A percentile compares a stretch with the other conserved stretches of the same genome.
Evolutionary conservation across 23 tunicate genomes (phyloP).

Genomic region (Ciona savignyi): DNA sequence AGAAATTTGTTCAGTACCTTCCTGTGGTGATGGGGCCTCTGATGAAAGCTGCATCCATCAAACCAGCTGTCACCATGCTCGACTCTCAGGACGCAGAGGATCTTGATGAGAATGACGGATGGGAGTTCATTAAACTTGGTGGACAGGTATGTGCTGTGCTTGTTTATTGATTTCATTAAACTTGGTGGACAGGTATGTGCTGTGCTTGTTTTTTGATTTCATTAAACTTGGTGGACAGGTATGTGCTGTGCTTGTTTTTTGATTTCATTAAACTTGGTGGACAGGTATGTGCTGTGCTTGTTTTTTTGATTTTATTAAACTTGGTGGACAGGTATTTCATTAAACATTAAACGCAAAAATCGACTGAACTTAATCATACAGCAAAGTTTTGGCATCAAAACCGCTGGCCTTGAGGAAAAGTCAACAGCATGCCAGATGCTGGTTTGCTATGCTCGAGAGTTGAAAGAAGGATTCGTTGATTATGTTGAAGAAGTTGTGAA

Average conservation of each 20-base stretch:
- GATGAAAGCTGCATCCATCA: conserved; percentile 96
- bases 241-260: too few relatives aligned
- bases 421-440: conserved; percentile 98
- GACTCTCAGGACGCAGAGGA: conserved; percentile 90
- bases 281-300: too few relatives aligned
- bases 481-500: conserved; percentile 96
- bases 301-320: too few relatives aligned
- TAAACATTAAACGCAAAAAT: too few relatives aligned
- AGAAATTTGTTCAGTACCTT: conserved; percentile 77
- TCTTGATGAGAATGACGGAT: conserved; percentile 89
- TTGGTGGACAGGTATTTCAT: too few relatives aligned
- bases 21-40: conserved; percentile 99
- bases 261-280: too few relatives aligned
- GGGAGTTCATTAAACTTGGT: conserved; percentile 97
- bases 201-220: too few relatives aligned
- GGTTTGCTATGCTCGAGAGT: conserved; percentile 96
- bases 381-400: conserved; percentile 97
- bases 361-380: too few relatives aligned
- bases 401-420: conserved; percentile 97
- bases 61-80: conserved; percentile 96
- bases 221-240: too few relatives aligned
- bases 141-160: conserved; percentile 95
- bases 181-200: too few relatives aligned
- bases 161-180: too few relatives aligned
- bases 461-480: conserved; percentile 88